These are phyloP conservation scores for Chinchilla lanigera DNA, from an alignment of 2,113 vertebrate genomes.

Conservation along the genomic window DNA sequence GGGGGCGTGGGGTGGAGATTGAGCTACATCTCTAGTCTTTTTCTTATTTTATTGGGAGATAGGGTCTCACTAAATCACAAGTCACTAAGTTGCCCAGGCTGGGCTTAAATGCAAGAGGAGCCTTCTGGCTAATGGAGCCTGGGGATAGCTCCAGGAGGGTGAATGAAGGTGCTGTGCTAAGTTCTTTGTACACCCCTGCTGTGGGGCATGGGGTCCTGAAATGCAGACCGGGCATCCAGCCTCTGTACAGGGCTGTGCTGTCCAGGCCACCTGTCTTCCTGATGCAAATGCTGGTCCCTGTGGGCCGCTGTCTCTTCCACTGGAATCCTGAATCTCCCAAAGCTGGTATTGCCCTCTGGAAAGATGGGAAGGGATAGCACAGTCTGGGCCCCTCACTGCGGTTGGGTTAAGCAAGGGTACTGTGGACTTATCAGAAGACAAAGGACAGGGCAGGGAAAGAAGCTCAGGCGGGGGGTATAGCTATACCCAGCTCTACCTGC, in stretches of 20 bases:
- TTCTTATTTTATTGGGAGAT: not conserved
- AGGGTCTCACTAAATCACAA: not conserved
- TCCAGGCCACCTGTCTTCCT: not conserved
- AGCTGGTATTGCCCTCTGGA: not conserved
- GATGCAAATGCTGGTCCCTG: not conserved
- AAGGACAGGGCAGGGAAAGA: not conserved
- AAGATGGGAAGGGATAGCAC: not conserved
- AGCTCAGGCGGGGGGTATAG: too few relatives aligned
- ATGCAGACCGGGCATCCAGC: accelerated
- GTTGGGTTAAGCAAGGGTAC: not conserved
- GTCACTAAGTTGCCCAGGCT: not conserved
- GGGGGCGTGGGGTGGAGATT: too few relatives aligned
- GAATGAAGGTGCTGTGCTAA: not conserved
- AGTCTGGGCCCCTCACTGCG: too few relatives aligned
- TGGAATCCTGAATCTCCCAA: not conserved
- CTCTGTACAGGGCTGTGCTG: not conserved
- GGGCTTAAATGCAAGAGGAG: not conserved
- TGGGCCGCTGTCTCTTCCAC: not conserved
- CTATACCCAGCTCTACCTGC: too few relatives aligned
- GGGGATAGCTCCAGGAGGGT: too few relatives aligned
- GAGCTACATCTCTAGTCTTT: not conserved
- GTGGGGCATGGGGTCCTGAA: not conserved
- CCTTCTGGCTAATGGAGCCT: not conserved
- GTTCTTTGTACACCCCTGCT: not conserved
- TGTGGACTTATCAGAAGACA: not conserved